phyloP scores from a whole-genome alignment of 2,797 vertebrate species.

The Scomberomorus guttatus region DNA sequence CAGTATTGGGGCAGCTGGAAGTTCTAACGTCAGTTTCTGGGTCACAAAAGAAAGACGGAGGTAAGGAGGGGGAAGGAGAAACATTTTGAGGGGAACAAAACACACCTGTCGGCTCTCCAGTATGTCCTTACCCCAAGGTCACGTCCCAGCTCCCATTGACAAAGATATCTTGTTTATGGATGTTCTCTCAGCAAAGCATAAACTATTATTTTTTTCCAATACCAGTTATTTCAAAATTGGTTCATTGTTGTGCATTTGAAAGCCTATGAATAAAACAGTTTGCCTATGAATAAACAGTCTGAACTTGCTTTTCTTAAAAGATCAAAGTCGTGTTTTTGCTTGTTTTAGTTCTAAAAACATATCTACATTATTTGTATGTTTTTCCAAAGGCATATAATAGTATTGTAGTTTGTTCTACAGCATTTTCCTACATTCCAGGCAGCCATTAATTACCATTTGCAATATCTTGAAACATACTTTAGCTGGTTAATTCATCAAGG shows the following conservation, averaged over 20 bases:
- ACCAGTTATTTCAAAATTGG: not conserved
- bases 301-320: constrained; percentile 5
- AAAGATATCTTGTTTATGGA: constrained; percentile 29
- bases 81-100: constrained; percentile 36
- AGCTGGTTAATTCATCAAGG: not conserved
- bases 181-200: constrained; percentile 7
- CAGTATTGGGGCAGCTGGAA: constrained; percentile 36
- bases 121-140: constrained; percentile 22
- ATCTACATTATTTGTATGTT: not conserved
- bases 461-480: not conserved
- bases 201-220: not conserved
- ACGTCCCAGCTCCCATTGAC: constrained; percentile 9
- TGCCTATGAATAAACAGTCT: too few species aligned
- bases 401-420: too few species aligned
- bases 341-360: not conserved
- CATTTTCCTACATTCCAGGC: not conserved
- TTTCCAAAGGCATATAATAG: not conserved
- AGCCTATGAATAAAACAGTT: not conserved
- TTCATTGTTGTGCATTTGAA: constrained; percentile 15
- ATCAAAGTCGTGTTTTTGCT: not conserved
- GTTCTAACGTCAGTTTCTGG: constrained; percentile 41
- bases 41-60: constrained; percentile 42
- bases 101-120: constrained; percentile 44
- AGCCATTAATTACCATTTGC: not conserved
- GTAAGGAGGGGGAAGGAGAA: constrained; percentile 9